Base-by-base conservation (phyloP, 2,888 invertebrate genomes). In the Amblyjoppa proteus region DNA sequence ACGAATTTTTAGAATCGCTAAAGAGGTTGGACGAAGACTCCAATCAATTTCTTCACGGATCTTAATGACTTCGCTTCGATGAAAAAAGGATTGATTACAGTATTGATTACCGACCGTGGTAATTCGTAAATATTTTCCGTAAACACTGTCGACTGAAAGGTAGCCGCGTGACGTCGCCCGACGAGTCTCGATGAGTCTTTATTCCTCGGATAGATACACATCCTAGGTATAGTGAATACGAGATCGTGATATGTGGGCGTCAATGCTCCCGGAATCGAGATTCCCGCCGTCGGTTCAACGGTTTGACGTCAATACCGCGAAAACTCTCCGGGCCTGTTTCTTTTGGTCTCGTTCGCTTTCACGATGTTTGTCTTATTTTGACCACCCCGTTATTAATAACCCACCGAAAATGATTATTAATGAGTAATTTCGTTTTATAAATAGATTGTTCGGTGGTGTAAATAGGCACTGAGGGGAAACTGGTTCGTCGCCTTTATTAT, bases 281-380 rank as follows among this genome's bases (percentile, higher is more conserved):
- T 45, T 58, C 74, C 45, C 64, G 38, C n/a, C 34, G 74, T 41
- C 64, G 80, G 79, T 76, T 84, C 80, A 80, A 84, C 80, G 31
- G 70, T 77, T 84, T 84, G 84, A 84, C 84, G 84, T 84, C 84
- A 84, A 81, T 84, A 74, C 81, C 51, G 28, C 53, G 80, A 81
- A 84, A 84, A 71, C 80, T 83, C 73, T 34, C 28, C 70, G 71
- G 66, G 81, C 31, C 2, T 71, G 61, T 51, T 69, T 74, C 56
- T n/a, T 34, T 84, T 41, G 25, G 31, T 70, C 66, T 61, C 64
- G 64, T 79, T 31, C 49, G 56, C 49, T 77, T 51, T 28, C 61
- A 11, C 70, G 69, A 41, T 81, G 75, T 75, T 81, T 81, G 49
- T 70, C 49, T 81, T 76, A 70, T 61, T 58, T 13, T 45, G 56